Evolutionary conservation across 2,113 vertebrate species (phyloP), one percentile per base, ranked within the genome.

Genomic region (Plectropomus leopardus): DNA sequence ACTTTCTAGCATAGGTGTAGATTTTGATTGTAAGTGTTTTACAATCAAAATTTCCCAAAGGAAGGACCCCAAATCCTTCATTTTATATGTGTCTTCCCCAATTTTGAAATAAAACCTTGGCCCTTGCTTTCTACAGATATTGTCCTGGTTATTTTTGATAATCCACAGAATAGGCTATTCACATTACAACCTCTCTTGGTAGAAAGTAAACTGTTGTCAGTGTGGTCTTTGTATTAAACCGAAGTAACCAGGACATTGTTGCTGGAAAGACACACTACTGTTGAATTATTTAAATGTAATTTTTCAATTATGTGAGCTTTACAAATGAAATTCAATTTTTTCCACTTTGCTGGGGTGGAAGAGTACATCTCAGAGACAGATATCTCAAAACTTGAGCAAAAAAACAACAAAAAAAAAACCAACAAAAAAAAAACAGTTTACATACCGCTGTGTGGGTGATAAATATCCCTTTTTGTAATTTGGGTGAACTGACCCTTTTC

Each of bases 281-380:
- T 42, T 90, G 64, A 88, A 88, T 86, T 78, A 85, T 87, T 92
- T 71, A 89, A 55, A 69, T 16, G 23, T 30, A 15, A 69, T 78
- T 70, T 59, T 85, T 70, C 64, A 80, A 11, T 65, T 44, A 9
- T 66, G 28, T 55, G 34, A 76, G 73, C 42, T 13, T 71, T 40
- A 73, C 48, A 70, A 68, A 85, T 42, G 5, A 44, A 76, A 74
- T 68, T 85, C 53, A 10, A n/a, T 76, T 78, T 73, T 71, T 51
- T 55, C 26, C 9, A 24, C 53, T 77, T 65, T 23, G 4, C 26
- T 59, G 11, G 32, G 30, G 32, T 42, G 26, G 42, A 66, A n/a
- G 47, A 42, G 14, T 5, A 72, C 58, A 69, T 48, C 58, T 63
- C 13, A 58, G 32, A 48, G 19, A 64, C 28, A 44, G 24, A 23